These are phyloP conservation scores for Rhadinocentrus ornatus DNA, from an alignment of 2,797 vertebrate genomes.

Conservation along the genomic window DNA sequence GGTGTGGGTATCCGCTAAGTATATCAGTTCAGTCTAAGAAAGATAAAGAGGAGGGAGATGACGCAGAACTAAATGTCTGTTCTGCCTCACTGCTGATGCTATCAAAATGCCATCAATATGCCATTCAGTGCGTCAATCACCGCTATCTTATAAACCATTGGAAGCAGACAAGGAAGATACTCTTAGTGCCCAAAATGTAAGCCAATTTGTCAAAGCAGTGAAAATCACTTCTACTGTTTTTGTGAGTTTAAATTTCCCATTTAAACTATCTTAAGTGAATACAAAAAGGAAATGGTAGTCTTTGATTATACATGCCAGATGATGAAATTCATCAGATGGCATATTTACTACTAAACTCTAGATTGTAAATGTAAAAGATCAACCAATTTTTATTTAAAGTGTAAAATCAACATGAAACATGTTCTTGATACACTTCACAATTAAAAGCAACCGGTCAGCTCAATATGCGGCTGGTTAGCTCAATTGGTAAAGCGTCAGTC, in stretches of 20 bases:
- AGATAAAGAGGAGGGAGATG: constrained; percentile 30
- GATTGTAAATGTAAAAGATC: too few species aligned
- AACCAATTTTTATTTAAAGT: too few species aligned
- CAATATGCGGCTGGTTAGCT: too few species aligned
- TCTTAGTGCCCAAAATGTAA: neutral
- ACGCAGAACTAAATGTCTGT: constrained; percentile 33
- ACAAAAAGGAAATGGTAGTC: neutral
- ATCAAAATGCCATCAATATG: neutral
- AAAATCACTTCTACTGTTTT: too few species aligned
- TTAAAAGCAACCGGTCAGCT: too few species aligned
- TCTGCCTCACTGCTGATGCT: constrained; percentile 24
- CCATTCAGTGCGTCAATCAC: constrained; percentile 23
- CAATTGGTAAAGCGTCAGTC: too few species aligned
- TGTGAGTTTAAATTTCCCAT: neutral
- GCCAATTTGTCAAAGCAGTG: neutral
- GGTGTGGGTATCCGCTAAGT: constrained; percentile 27
- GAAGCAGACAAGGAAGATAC: neutral
- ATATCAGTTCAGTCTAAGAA: constrained; percentile 23
- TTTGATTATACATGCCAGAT: neutral
- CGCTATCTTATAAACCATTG: constrained; percentile 6
- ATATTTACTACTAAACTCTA: neutral
- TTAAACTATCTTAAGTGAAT: neutral
- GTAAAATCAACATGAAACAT: too few species aligned
- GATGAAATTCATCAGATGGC: neutral
- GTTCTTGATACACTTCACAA: too few species aligned